A percentile compares a stretch with the other conserved stretches of the same genome.
phyloP scores from a whole-genome alignment of 1,140 invertebrate genomes.

The Drosophila elegans region DNA sequence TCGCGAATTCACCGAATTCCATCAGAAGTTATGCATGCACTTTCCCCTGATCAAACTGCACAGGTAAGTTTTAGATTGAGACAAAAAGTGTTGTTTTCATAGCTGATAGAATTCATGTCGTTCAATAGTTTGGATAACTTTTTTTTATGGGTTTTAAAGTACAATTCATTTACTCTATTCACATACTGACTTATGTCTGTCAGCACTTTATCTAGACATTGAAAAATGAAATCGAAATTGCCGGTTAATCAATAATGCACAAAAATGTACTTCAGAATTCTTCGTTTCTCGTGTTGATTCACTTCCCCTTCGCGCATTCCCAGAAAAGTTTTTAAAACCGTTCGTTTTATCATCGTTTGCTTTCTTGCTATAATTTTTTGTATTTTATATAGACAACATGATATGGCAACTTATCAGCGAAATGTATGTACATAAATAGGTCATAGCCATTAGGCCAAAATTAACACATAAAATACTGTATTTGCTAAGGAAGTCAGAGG shows the following conservation, averaged over 20 bases:
- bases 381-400: constrained; percentile 60
- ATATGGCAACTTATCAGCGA: constrained; percentile 61
- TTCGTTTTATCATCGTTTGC: constrained; percentile 21
- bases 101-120: too few species aligned
- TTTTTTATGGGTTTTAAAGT: too few species aligned
- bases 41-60: constrained; percentile 95
- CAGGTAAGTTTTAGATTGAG: constrained; percentile 88
- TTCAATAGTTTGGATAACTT: too few species aligned
- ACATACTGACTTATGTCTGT: constrained; percentile 11
- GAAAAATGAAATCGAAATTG: background rate
- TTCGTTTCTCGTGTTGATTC: constrained; percentile 10
- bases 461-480: constrained; percentile 76
- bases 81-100: too few species aligned
- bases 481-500: constrained; percentile 61
- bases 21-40: constrained; percentile 96
- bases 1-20: constrained; percentile 98
- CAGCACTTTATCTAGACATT: constrained; percentile 24
- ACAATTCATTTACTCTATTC: background rate
- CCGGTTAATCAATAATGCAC: constrained; percentile 7
- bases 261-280: constrained; percentile 10
- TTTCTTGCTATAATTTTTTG: constrained; percentile 36
- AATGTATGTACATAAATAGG: constrained; percentile 33
- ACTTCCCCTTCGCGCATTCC: background rate
- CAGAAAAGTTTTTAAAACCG: background rate
- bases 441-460: constrained; percentile 24